Conservation (phyloP, 2,113 vertebrate genomes). For the Athene noctua region DNA sequence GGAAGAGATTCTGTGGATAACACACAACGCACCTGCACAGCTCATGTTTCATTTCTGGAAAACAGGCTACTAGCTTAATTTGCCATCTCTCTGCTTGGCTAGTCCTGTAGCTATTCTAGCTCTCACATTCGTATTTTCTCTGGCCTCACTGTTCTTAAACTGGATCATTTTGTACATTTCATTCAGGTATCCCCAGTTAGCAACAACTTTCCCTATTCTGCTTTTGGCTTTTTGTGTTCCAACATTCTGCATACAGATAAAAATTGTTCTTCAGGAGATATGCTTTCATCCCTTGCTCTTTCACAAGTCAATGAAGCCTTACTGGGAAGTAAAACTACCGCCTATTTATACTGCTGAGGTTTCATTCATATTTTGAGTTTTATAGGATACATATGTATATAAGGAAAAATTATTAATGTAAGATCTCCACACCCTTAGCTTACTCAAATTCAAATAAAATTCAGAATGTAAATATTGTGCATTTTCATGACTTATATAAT, state of each 20-base stretch:
- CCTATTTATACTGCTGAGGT: neutral
- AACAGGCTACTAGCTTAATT: neutral
- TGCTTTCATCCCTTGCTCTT: neutral
- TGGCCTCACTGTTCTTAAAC: too few relatives aligned
- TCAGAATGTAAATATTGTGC: neutral
- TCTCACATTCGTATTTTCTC: neutral
- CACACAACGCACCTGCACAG: too few relatives aligned
- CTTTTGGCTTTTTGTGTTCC: neutral
- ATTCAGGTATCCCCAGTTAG: neutral
- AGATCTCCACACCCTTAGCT: neutral
- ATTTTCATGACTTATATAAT: rapidly evolving
- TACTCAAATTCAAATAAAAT: neutral
- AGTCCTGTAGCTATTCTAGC: neutral
- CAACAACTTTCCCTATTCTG: neutral
- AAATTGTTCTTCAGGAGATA: neutral
- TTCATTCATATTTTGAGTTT: neutral
- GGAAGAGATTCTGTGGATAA: neutral
- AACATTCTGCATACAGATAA: neutral
- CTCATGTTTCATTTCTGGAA: neutral
- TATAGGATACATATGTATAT: neutral
- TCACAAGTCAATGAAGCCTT: neutral
- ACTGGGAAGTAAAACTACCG: neutral
- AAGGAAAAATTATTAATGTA: neutral
- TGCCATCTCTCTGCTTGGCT: neutral
- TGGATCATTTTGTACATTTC: neutral